Evolutionary conservation across 2,113 vertebrate species (phyloP).

Genomic region (Pelmatolapia mariae): DNA sequence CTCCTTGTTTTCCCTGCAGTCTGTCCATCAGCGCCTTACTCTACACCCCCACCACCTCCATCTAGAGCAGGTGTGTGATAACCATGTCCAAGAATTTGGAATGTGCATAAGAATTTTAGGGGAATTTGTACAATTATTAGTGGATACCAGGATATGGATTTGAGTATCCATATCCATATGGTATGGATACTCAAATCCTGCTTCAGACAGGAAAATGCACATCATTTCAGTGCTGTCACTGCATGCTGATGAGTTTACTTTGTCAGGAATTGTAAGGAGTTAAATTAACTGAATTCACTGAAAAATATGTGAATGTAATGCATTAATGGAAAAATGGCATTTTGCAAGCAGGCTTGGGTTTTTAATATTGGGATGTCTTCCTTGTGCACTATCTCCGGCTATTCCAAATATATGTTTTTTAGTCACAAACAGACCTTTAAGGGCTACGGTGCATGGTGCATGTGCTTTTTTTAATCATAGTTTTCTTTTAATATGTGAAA

Average conservation of each 20-base stretch:
- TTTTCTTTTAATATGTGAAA: not conserved
- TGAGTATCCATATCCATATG: not conserved
- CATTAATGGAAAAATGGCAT: not conserved
- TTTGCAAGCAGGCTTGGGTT: not conserved
- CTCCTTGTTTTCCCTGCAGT: slow-evolving; percentile 72
- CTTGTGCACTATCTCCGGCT: not conserved
- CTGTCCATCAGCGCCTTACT: slow-evolving; percentile 65
- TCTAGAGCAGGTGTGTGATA: slow-evolving; percentile 65
- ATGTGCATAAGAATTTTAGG: slow-evolving; percentile 12
- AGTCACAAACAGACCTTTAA: not conserved
- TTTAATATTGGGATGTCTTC: not conserved
- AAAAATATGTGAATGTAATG: not conserved
- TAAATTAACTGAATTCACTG: not conserved
- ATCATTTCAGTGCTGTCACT: not conserved
- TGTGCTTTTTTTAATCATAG: not conserved
- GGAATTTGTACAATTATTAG: not conserved
- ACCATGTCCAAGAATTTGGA: slow-evolving; percentile 41
- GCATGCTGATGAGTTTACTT: not conserved
- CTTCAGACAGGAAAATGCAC: not conserved
- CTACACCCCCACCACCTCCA: not conserved
- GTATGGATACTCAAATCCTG: not conserved
- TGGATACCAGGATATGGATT: not conserved
- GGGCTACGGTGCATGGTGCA: not conserved
- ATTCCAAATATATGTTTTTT: slow-evolving; percentile 15
- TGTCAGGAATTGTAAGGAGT: not conserved